Evolutionary conservation across 92 coral and sea anemone genomes (phyloP), one percentile per base, ranked within the genome.

Genomic region (Palythoa caribaeorum): DNA sequence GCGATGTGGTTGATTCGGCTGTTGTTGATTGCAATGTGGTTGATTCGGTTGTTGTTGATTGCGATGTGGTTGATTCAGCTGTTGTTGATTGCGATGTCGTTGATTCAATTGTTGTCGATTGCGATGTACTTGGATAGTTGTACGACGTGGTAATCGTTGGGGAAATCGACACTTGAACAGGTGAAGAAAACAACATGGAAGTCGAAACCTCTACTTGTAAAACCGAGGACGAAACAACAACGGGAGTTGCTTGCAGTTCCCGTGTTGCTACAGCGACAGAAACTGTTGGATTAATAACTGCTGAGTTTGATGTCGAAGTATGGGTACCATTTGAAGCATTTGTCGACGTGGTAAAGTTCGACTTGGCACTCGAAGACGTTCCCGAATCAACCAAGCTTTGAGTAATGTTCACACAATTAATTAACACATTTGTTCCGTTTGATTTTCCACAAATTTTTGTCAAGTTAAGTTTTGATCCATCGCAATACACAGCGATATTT

Each of bases 391-490:
- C 53, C n/a, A 83, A 72, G 71, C 78, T 86, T 44, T 73, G 80
- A 63, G 94, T 91, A 38, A 73, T 85, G 78, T 96, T 94, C 35
- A 87, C 79, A 73, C 97, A 94, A 1, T 71, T 70, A 62, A 95
- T 57, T 51, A 92, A 63, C 53, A 79, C 74, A 51, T 90, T 91
- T 20, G 88, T 91, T 65, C 74, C 38, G 38, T 73, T 92, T n/a
- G 69, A 38, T 16, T 66, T 68, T 40, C 85, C 85, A 73, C 97
- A 96, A 66, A 86, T 86, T 68, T 89, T 63, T 19, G 98, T 94
- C 39, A 94, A 84, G 87, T 96, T 92, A 40, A 94, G 80, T 75
- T 71, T 59, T 20, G 93, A 90, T 9, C 96, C 92, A 83, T 92
- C 92, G 68, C 96, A 93, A 28, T 62, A 40, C 11, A 87, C 57